Conservation (phyloP, 2,888 invertebrate species). For the Brenthis daphne region DNA sequence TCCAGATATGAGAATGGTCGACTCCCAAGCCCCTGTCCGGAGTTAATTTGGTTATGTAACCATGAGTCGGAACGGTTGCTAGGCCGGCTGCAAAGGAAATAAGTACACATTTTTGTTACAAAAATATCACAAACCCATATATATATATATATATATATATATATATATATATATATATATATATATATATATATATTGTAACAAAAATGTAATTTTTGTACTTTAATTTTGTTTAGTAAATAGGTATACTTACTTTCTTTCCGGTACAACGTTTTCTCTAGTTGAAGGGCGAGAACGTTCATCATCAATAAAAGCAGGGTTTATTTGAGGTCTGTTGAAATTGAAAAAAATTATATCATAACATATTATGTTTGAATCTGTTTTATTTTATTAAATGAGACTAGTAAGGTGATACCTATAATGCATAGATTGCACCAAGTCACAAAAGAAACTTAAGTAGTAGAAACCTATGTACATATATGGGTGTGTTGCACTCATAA, state of each 20-base stretch:
- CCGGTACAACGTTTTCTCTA: constrained; percentile 45
- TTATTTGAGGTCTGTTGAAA: constrained; percentile 44
- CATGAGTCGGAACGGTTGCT: constrained; percentile 57
- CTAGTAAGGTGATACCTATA: not conserved
- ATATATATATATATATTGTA: too few relatives aligned
- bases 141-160: not conserved
- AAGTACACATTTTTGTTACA: not conserved
- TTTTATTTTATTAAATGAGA: too few relatives aligned
- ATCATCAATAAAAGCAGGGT: constrained; percentile 51
- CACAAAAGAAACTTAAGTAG: too few relatives aligned
- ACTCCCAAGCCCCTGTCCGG: constrained; percentile 37
- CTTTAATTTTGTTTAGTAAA: not conserved
- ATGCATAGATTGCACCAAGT: too few relatives aligned
- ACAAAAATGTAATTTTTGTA: not conserved
- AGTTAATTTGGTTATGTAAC: constrained; percentile 48
- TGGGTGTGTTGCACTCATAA: too few relatives aligned
- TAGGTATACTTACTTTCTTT: constrained; percentile 48
- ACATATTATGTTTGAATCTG: too few relatives aligned
- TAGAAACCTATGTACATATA: too few relatives aligned
- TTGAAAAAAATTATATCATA: too few relatives aligned
- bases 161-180: too few relatives aligned
- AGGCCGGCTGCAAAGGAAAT: constrained; percentile 3
- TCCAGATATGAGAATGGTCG: constrained; percentile 67
- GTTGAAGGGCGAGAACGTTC: constrained; percentile 43
- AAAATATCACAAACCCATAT: not conserved